Evolutionary conservation across 2,888 invertebrate species (phyloP).

Genomic region (Autographa gamma): DNA sequence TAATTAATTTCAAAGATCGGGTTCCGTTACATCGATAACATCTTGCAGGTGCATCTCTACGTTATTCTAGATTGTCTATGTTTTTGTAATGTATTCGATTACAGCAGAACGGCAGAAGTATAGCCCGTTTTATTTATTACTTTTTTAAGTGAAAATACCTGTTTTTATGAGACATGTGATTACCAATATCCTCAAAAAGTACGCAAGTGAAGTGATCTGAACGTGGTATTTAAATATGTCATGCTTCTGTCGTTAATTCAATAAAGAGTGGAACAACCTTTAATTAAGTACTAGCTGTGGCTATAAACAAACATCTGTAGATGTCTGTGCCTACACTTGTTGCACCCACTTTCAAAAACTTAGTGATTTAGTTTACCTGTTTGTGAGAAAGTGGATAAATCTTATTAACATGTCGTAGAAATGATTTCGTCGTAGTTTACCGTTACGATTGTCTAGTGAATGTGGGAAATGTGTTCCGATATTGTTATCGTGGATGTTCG

Average conservation of each 20-base stretch:
- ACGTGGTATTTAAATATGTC: constrained; percentile 23
- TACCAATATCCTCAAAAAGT: constrained; percentile 10
- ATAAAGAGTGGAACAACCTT: constrained; percentile 64
- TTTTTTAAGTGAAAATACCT: constrained; percentile 21
- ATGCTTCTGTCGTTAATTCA: constrained; percentile 56
- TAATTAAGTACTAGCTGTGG: constrained; percentile 53
- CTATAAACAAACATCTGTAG: constrained; percentile 76
- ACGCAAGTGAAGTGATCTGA: constrained; percentile 1
- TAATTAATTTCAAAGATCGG: not conserved
- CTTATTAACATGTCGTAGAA: constrained; percentile 70
- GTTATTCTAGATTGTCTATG: constrained; percentile 44
- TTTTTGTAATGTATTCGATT: constrained; percentile 44
- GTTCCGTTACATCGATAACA: constrained; percentile 39
- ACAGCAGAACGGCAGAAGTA: constrained; percentile 22
- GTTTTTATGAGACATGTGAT: constrained; percentile 22
- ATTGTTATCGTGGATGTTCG: constrained; percentile 73
- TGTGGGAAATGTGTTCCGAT: constrained; percentile 78
- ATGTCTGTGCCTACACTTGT: constrained; percentile 72
- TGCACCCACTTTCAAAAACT: constrained; percentile 84
- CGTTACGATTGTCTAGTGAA: constrained; percentile 75
- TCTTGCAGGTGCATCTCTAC: constrained; percentile 39
- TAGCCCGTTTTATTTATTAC: constrained; percentile 36
- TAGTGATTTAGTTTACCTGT: constrained; percentile 72
- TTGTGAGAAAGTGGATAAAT: constrained; percentile 81
- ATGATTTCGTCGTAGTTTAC: constrained; percentile 77